Evolutionary conservation across 2,797 vertebrate genomes (phyloP).

Genomic region (Sciurus carolinensis): DNA sequence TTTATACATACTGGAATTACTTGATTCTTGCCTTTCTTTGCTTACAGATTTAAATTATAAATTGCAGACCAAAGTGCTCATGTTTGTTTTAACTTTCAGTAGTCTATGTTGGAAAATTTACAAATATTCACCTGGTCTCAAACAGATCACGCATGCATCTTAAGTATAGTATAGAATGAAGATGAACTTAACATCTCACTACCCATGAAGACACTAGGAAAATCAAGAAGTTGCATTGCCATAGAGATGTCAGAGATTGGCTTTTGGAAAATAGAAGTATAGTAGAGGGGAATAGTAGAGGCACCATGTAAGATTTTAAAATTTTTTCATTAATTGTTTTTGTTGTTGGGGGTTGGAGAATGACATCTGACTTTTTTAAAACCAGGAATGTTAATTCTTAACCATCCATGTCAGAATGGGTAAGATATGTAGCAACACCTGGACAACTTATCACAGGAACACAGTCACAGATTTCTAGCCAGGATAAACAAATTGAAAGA

Average conservation of each 20-base stretch:
- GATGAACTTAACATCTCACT: neutral
- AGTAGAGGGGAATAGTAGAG: neutral
- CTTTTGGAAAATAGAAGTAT: neutral
- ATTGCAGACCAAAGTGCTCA: neutral
- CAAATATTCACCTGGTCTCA: neutral
- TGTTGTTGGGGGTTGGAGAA: neutral
- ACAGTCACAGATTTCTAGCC: neutral
- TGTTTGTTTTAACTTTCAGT: neutral
- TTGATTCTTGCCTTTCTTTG: neutral
- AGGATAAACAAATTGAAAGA: neutral
- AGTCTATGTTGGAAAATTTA: neutral
- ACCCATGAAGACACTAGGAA: neutral
- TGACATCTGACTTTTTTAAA: neutral
- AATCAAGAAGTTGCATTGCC: neutral
- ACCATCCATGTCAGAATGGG: neutral
- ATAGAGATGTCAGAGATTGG: neutral
- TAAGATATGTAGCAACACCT: neutral
- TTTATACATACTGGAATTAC: neutral
- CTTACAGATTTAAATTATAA: neutral
- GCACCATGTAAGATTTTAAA: neutral
- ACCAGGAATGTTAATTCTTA: neutral
- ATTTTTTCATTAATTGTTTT: neutral
- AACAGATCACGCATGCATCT: neutral
- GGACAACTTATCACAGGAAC: neutral
- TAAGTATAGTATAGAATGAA: neutral